Base-by-base conservation (phyloP, 2,113 vertebrate species). In the Carassius carassius region DNA sequence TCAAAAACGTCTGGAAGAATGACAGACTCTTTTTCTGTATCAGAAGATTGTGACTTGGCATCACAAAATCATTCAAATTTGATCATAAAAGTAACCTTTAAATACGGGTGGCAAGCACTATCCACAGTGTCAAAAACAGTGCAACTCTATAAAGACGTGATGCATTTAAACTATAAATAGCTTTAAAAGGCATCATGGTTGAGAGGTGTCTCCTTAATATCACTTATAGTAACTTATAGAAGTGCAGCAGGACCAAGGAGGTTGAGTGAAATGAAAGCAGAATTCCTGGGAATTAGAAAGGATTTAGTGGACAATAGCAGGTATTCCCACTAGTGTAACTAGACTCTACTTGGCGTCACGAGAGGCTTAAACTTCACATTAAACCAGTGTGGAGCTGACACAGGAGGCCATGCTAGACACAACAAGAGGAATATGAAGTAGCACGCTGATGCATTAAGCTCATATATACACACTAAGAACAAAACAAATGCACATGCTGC, bases 371-470 rank as follows among this genome's bases (percentile, higher is more conserved):
- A 86, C 86, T 84, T 90, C 80, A 86, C 90, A 81, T 92, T 94
- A 94, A 94, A 95, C 86, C 86, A 93, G 91, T 87, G 29, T 81
- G 90, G 91, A 91, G 92, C 92, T 91, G 92, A 94, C 92, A 88
- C 56, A 85, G 89, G 89, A 92, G 91, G 91, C 93, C 91, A 88
- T 84, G 85, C 77, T 88, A 93, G 92, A 92, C 92, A 91, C 84
- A 88, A 88, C 86, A 88, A 73, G 84, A 47, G 80, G 72, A 47
- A 63, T 69, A 62, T 16, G 12, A 41, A 75, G 70, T 78, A 85
- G 79, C 78, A 47, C 76, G 44, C 16, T 14, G 56, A 74, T 47
- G 13, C 77, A 75, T 56, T 56, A 56, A 37, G 65, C 81, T 47
- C 60, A 80, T 58, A 58, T 44, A 87, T 58, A 87, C 41, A 73